Evolutionary conservation across 2,888 invertebrate genomes (phyloP).

Genomic region (Cordylochernes scorpioides): DNA sequence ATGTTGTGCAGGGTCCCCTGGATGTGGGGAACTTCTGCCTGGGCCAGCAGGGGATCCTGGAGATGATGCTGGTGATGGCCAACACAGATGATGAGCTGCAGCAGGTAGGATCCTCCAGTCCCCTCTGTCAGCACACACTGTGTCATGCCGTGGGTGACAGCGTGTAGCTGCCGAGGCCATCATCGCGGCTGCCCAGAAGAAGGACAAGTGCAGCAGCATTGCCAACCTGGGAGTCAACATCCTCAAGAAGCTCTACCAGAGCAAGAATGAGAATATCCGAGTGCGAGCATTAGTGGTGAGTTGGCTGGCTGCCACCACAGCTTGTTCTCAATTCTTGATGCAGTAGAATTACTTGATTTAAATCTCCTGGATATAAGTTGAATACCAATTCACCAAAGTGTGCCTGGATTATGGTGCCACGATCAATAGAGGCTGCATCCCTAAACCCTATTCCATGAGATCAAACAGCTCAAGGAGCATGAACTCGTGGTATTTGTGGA

Average conservation of each 20-base stretch:
- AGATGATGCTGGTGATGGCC: slow-evolving; percentile 92
- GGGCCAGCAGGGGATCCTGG: slow-evolving; percentile 46
- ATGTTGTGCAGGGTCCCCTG: slow-evolving; percentile 39
- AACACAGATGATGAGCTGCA: slow-evolving; percentile 65
- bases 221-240: slow-evolving; percentile 68
- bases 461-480: too few species aligned
- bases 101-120: slow-evolving; percentile 23
- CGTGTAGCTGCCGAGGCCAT: slow-evolving; percentile 87
- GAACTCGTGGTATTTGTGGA: too few species aligned
- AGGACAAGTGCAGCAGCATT: slow-evolving; percentile 75
- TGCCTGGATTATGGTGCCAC: too few species aligned
- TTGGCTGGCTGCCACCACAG: too few species aligned
- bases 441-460: too few species aligned
- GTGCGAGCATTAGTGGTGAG: slow-evolving; percentile 32
- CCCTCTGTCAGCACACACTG: neutral
- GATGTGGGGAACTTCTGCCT: slow-evolving; percentile 60
- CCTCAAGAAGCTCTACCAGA: slow-evolving; percentile 69
- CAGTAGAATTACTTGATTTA: too few species aligned
- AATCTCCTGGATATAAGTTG: too few species aligned
- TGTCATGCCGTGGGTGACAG: slow-evolving; percentile 26
- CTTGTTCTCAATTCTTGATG: too few species aligned
- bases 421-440: too few species aligned
- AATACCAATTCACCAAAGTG: too few species aligned
- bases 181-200: slow-evolving; percentile 83
- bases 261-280: slow-evolving; percentile 62